Evolutionary conservation across 1,140 invertebrate species (phyloP), one percentile per base, ranked within the genome.

Genomic region (Caenorhabditis latens): DNA sequence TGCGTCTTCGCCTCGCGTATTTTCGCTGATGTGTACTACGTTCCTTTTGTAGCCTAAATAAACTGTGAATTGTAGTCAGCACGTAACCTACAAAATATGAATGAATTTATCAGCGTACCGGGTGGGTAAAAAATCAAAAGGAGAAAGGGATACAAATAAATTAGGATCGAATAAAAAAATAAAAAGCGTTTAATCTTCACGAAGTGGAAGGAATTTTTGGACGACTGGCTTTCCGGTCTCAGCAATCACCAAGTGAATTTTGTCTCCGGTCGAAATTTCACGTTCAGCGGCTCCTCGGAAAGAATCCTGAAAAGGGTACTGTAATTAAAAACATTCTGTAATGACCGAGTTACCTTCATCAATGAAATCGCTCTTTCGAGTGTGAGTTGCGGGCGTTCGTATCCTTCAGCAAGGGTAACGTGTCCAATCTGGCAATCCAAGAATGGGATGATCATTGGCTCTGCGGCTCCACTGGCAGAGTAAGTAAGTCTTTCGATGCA

Each of bases 251-350:
- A 99, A 96, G 46, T 94, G 93, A 89, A 99, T 95, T 71, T 95
- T 95, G 94, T 99, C 98, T 86, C 98, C 98, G 91, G 97, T 98
- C 91, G 97, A 96, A 89, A 98, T 99, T 93, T 99, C 97, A 93
- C 98, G 95, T 92, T 99, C 98, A 84, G 97, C 96, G 55, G 97
- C 97, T 84, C 97, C 97, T 88, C 97, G 97, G 92, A 99, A 99
- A 0, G 96, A 96, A 94, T 99, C 98, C 90, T 97, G 3, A 11
- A 79, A 46, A 14, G 9, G 24, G 11, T 42, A 58, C 13, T 13
- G 19, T 19, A 40, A 63, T 48, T 48, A 84, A 57, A 21, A 40
- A 43, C 65, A 48, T 40, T 43, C 19, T n/a, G 19, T 46, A 13
- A 58, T 53, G 50, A 53, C 16, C 50, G 3, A 53, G 13, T 3